Percentiles rank a stretch among this genome's conserved stretches.
Evolutionary conservation across 2,888 invertebrate genomes (phyloP).

Genomic region (Pseudococcus longispinus): DNA sequence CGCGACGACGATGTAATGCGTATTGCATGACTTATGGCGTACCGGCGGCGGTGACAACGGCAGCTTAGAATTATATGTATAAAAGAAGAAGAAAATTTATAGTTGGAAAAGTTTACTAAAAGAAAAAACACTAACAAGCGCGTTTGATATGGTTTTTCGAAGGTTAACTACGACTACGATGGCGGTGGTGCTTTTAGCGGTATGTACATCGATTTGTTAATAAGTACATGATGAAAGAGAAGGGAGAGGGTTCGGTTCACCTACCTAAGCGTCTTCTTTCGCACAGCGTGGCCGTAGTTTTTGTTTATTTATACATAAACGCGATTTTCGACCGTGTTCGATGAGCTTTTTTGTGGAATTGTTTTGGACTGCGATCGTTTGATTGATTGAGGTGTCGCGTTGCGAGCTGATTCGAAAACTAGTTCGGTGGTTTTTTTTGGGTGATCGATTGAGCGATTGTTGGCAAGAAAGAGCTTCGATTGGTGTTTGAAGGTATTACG

Average conservation of each 20-base stretch:
- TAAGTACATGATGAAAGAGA: neutral
- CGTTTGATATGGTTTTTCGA: slow-evolving; percentile 10
- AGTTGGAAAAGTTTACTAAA: slow-evolving; percentile 16
- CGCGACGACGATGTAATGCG: slow-evolving; percentile 6
- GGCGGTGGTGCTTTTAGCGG: neutral
- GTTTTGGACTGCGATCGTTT: neutral
- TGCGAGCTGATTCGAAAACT: too few relatives aligned
- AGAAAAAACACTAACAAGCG: neutral
- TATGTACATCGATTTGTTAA: slow-evolving; percentile 32
- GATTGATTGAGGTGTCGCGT: neutral
- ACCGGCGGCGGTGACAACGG: neutral
- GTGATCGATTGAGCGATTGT: too few relatives aligned
- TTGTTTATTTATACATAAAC: neutral
- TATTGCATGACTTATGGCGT: slow-evolving; percentile 40
- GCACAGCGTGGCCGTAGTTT: neutral
- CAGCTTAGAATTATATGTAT: neutral
- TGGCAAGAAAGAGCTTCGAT: too few relatives aligned
- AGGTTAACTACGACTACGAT: neutral
- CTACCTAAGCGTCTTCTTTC: neutral
- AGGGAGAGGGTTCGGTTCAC: neutral
- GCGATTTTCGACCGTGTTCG: neutral
- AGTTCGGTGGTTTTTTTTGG: too few relatives aligned
- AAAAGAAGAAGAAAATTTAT: slow-evolving; percentile 39
- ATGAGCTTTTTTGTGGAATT: neutral
- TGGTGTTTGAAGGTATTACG: too few relatives aligned